These are phyloP conservation scores for Drosophila siamana DNA, from an alignment of 2,888 invertebrate species.

Conservation along the genomic window DNA sequence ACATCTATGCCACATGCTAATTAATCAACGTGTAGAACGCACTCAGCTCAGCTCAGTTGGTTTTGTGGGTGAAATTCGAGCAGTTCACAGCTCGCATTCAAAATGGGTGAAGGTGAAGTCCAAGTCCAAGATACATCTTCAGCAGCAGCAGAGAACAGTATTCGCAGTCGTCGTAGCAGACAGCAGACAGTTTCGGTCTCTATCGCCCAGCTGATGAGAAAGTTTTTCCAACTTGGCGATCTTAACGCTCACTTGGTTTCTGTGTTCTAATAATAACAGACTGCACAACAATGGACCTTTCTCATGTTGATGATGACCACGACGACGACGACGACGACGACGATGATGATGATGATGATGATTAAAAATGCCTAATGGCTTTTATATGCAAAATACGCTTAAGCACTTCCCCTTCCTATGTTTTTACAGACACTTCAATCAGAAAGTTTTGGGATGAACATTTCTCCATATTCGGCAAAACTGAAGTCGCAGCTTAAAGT, in stretches of 20 bases:
- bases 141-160: not conserved
- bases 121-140: slow-evolving; percentile 14
- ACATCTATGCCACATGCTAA: slow-evolving; percentile 77
- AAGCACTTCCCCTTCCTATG: slow-evolving; percentile 52
- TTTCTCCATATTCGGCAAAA: slow-evolving; percentile 70
- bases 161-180: not conserved
- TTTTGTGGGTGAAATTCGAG: slow-evolving; percentile 54
- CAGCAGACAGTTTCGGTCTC: slow-evolving; percentile 15
- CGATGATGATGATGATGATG: slow-evolving; percentile 25
- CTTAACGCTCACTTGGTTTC: slow-evolving; percentile 79
- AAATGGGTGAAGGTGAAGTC: slow-evolving; percentile 76
- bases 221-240: slow-evolving; percentile 64
- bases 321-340: not conserved
- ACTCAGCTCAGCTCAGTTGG: slow-evolving; percentile 12
- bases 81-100: slow-evolving; percentile 26
- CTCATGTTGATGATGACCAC: slow-evolving; percentile 10
- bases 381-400: slow-evolving; percentile 71
- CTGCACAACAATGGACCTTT: slow-evolving; percentile 37
- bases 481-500: slow-evolving; percentile 28
- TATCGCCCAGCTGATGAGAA: slow-evolving; percentile 56
- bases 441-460: slow-evolving; percentile 62
- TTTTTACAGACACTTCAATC: slow-evolving; percentile 64
- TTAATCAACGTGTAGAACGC: slow-evolving; percentile 67
- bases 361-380: slow-evolving; percentile 67
- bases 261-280: slow-evolving; percentile 74